Conservation (phyloP, 2,113 vertebrate species). For the Mus spicilegus region DNA sequence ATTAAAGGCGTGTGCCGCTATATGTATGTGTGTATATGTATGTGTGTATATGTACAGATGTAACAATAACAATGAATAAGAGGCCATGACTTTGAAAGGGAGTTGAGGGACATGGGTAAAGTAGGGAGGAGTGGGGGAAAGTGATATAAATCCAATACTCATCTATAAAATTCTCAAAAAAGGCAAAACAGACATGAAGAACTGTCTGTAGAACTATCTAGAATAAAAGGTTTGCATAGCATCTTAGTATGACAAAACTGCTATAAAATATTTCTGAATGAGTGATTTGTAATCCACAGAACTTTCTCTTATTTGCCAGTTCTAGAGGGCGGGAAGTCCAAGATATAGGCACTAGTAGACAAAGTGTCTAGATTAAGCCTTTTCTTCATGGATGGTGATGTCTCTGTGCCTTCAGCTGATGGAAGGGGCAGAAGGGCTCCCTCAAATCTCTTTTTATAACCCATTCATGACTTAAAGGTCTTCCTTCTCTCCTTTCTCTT, state of each 20-base stretch:
- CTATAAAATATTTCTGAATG: neutral
- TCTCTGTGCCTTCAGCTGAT: neutral
- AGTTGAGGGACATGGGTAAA: neutral
- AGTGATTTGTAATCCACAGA: neutral
- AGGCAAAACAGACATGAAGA: neutral
- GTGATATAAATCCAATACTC: neutral
- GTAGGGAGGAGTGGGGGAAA: neutral
- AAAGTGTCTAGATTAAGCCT: neutral
- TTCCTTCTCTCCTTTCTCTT: neutral
- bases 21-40: neutral
- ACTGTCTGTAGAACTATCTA: no score
- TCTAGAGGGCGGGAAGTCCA: neutral
- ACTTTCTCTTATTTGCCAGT: neutral
- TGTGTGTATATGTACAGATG: neutral
- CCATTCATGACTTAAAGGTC: neutral
- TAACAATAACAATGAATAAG: neutral
- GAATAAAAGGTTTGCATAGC: neutral
- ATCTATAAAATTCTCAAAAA: neutral
- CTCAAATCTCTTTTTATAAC: neutral
- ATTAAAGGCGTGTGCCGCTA: no score
- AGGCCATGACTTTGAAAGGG: neutral
- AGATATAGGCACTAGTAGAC: neutral
- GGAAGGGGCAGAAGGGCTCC: neutral
- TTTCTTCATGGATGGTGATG: neutral
- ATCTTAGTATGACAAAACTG: neutral